These are phyloP conservation scores for Orycteropus afer DNA, from an alignment of 2,113 vertebrate genomes.

Conservation along the genomic window DNA sequence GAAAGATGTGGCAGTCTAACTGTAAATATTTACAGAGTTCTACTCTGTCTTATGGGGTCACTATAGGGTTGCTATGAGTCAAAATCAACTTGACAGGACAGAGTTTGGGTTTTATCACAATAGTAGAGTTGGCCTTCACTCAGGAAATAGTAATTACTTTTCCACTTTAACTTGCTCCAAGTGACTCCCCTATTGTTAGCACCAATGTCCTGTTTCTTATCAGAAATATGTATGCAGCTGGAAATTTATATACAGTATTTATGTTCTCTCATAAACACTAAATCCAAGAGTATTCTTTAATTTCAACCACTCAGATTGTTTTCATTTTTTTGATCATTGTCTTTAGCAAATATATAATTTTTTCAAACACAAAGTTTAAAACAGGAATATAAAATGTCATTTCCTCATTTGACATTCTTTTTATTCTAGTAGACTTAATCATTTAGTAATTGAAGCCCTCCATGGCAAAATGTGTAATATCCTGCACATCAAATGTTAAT, in stretches of 20 bases:
- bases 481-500: neutral
- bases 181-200: accelerated
- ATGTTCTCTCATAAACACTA: neutral
- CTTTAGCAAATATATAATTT: neutral
- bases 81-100: too few species aligned
- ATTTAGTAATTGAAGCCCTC: neutral
- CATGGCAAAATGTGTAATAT: neutral
- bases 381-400: neutral
- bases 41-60: too few species aligned
- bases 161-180: neutral
- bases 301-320: neutral
- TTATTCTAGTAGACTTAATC: neutral
- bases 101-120: too few species aligned
- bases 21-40: too few species aligned
- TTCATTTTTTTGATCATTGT: neutral
- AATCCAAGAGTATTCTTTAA: neutral
- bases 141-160: neutral
- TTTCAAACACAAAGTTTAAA: neutral
- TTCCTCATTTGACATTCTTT: neutral
- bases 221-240: accelerated
- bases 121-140: too few species aligned
- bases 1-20: too few species aligned
- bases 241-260: accelerated
- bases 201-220: neutral
- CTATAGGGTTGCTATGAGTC: too few species aligned